Conservation (phyloP, 2,797 vertebrate genomes). For the Acanthopagrus latus region DNA sequence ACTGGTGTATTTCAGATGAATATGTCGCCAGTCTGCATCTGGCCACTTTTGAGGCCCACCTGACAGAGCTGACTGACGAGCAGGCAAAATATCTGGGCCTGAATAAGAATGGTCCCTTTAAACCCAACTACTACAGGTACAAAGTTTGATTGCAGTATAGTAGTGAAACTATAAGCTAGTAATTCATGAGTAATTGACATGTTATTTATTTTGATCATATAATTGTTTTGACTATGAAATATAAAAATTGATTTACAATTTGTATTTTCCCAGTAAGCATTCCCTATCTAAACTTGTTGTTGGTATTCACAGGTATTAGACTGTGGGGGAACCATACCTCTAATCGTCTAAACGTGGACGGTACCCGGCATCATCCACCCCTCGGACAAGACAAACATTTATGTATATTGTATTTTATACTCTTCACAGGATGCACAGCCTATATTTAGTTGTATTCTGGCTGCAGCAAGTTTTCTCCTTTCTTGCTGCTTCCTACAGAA, state of each 20-base stretch:
- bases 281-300: slow-evolving; percentile 20
- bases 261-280: not conserved
- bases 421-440: slow-evolving; percentile 44
- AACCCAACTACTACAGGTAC: slow-evolving; percentile 98
- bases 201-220: not conserved
- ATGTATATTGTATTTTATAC: slow-evolving; percentile 62
- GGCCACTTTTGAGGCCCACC: slow-evolving; percentile 94
- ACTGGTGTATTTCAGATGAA: slow-evolving; percentile 86
- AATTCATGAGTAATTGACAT: not conserved
- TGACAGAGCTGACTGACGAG: slow-evolving; percentile 94
- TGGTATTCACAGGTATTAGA: slow-evolving; percentile 79
- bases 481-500: slow-evolving; percentile 47
- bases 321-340: slow-evolving; percentile 39
- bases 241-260: not conserved
- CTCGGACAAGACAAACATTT: slow-evolving; percentile 34
- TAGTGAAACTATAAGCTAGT: not conserved
- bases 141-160: not conserved
- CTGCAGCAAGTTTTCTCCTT: slow-evolving; percentile 30
- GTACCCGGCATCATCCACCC: slow-evolving; percentile 11
- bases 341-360: slow-evolving; percentile 31
- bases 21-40: slow-evolving; percentile 95
- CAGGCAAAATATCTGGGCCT: slow-evolving; percentile 97
- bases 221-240: not conserved
- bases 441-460: slow-evolving; percentile 55
- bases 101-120: slow-evolving; percentile 97